Evolutionary conservation across 2,888 invertebrate genomes (phyloP).

Genomic region (Abrostola tripartita): DNA sequence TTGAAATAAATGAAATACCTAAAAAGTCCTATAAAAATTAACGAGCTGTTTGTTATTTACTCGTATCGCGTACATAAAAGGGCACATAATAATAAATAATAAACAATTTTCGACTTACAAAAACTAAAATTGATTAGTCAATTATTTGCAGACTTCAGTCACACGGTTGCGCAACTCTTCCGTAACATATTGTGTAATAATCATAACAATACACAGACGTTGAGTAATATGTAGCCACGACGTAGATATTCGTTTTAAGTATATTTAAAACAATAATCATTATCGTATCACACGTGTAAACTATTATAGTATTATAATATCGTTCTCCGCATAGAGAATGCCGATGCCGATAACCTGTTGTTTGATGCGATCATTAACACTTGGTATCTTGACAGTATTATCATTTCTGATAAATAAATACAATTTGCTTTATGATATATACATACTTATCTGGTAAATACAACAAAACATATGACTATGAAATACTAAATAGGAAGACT

Average conservation of each 20-base stretch:
- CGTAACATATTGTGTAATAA: constrained; percentile 44
- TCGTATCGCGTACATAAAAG: too few relatives aligned
- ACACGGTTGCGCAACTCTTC: constrained; percentile 41
- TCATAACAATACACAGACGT: constrained; percentile 36
- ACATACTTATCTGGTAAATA: constrained; percentile 2
- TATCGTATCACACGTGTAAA: constrained; percentile 26
- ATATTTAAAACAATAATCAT: constrained; percentile 33
- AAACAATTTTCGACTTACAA: constrained; percentile 25
- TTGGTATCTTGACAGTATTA: constrained; percentile 23
- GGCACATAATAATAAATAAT: constrained; percentile 13
- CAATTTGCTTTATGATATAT: constrained; percentile 15
- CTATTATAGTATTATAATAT: constrained; percentile 22
- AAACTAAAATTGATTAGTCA: constrained; percentile 38
- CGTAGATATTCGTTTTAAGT: constrained; percentile 29
- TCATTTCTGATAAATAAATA: constrained; percentile 21
- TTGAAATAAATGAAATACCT: too few relatives aligned
- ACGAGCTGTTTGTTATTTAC: too few relatives aligned
- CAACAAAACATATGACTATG: not conserved
- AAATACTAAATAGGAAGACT: too few relatives aligned
- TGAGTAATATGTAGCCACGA: constrained; percentile 32
- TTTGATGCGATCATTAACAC: constrained; percentile 27
- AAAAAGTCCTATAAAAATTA: too few relatives aligned
- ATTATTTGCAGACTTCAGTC: constrained; percentile 34
- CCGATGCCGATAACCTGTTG: constrained; percentile 22
- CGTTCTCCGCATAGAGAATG: constrained; percentile 41